Evolutionary conservation across 92 coral and sea anemone genomes (phyloP), one percentile per base, ranked within the genome.

Genomic region (Epizoanthus illoricatus): DNA sequence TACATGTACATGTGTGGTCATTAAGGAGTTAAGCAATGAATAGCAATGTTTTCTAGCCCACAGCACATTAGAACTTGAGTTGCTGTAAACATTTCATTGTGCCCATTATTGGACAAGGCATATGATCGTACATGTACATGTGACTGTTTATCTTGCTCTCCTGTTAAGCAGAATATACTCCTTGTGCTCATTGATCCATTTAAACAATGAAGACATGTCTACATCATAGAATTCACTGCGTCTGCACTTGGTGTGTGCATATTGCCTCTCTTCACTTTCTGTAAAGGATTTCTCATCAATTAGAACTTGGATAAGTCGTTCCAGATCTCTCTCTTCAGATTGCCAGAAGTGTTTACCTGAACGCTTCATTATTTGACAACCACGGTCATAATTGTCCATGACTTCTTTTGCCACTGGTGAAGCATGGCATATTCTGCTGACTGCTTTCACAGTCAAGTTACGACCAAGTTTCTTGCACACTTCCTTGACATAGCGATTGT

Each of bases 271-370:
- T 56, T 24, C 65, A 19, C 28, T n/a, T 33, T 57, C 66, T 23
- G 74, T 24, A 9, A 76, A 20, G 11, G 84, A 84, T 54, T 65
- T 39, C 23, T 60, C 73, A 1, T 42, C 65, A 24, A 76, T 41
- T 12, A 86, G 85, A 40, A 42, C 71, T 24, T 60, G 45, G 13
- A 86, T 80, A 58, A 80, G 45, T 17, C 39, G 60, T 7, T 54
- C 70, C 47, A 85, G 68, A 75, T 88, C 90, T 66, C 83, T 63
- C 39, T n/a, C 75, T 59, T 60, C 76, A 61, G 90, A 86, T 39
- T 69, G 52, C 17, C 74, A 54, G 41, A 45, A 28, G 49, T 89
- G 92, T 57, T 82, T 83, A 56, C 90, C 90, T 5, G 90, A 86
- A 19, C 88, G 62, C 47, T 72, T 43, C 52, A 83, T 78, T 16